Evolutionary conservation across 2,888 invertebrate species (phyloP).

Genomic region (Malachius bipustulatus): DNA sequence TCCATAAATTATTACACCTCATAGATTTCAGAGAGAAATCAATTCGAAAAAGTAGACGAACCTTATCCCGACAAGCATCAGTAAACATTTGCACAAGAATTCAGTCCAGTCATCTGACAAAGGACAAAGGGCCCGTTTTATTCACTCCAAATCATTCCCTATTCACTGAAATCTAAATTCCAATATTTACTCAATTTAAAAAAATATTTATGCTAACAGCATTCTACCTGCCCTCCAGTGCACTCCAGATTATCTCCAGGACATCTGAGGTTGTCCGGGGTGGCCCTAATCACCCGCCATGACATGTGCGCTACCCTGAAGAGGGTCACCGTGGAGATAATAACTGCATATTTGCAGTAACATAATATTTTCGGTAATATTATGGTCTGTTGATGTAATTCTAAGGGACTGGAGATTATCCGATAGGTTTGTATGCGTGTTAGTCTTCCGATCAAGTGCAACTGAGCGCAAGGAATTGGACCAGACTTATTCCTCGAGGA

Average conservation of each 20-base stretch:
- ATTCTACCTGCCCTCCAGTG: background rate
- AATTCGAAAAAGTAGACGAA: no score
- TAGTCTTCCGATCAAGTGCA: slow-evolving; percentile 26
- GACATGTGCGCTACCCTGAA: slow-evolving; percentile 28
- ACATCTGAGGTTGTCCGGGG: slow-evolving; percentile 1
- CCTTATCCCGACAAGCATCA: no score
- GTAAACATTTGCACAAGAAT: no score
- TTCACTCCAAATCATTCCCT: no score
- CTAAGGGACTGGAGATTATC: slow-evolving; percentile 21
- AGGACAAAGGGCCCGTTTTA: no score
- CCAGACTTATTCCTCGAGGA: slow-evolving; percentile 14
- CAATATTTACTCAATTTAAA: slow-evolving; percentile 1
- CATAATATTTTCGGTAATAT: slow-evolving; percentile 32
- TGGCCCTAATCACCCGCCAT: slow-evolving; percentile 17
- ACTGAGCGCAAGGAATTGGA: slow-evolving; percentile 26
- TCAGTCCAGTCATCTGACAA: no score
- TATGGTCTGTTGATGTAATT: slow-evolving; percentile 19
- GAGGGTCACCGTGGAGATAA: slow-evolving; percentile 20
- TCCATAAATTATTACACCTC: no score
- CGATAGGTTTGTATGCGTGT: slow-evolving; percentile 28
- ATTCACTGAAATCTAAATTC: background rate
- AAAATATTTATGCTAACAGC: slow-evolving; percentile 3
- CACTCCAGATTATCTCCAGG: background rate
- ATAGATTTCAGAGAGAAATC: no score
- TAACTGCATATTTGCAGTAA: slow-evolving; percentile 22